Evolutionary conservation across 92 coral and sea anemone species (phyloP).

Genomic region (Pocillopora meandrina): DNA sequence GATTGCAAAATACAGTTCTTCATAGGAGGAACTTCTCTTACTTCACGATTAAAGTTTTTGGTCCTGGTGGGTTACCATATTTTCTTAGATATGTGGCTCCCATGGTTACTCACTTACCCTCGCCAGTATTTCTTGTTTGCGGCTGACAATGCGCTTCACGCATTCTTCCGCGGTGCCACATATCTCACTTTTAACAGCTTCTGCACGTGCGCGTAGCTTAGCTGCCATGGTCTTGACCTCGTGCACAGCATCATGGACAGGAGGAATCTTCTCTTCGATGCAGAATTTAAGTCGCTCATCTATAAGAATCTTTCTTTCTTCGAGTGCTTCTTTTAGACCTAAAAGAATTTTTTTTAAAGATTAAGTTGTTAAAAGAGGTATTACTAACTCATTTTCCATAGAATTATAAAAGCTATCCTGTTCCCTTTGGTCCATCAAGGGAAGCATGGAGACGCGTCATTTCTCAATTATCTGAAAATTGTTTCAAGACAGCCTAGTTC

Average conservation of each 20-base stretch:
- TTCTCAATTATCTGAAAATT: too few species aligned
- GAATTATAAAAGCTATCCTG: too few species aligned
- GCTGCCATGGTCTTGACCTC: conserved; percentile 93
- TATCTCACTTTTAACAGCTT: conserved; percentile 76
- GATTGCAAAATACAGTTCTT: too few species aligned
- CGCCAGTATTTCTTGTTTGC: conserved; percentile 73
- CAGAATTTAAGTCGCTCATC: conserved; percentile 79
- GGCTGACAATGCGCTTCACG: conserved; percentile 76
- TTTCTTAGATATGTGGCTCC: too few species aligned
- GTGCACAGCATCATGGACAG: conserved; percentile 87
- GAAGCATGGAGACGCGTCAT: too few species aligned
- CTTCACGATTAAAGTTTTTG: too few species aligned
- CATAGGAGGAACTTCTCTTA: too few species aligned
- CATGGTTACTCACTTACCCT: conserved; percentile 31
- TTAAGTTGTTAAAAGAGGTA: not conserved
- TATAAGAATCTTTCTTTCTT: conserved; percentile 72
- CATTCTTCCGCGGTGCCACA: conserved; percentile 83
- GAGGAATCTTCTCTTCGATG: conserved; percentile 80
- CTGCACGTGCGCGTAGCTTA: conserved; percentile 87
- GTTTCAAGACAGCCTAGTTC: too few species aligned
- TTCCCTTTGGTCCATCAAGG: too few species aligned
- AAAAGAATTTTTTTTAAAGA: not conserved
- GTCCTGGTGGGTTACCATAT: too few species aligned
- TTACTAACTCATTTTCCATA: too few species aligned
- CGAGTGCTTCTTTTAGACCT: conserved; percentile 90